Conservation (phyloP, 2,113 vertebrate genomes). For the Lichenostomus cassidix region DNA sequence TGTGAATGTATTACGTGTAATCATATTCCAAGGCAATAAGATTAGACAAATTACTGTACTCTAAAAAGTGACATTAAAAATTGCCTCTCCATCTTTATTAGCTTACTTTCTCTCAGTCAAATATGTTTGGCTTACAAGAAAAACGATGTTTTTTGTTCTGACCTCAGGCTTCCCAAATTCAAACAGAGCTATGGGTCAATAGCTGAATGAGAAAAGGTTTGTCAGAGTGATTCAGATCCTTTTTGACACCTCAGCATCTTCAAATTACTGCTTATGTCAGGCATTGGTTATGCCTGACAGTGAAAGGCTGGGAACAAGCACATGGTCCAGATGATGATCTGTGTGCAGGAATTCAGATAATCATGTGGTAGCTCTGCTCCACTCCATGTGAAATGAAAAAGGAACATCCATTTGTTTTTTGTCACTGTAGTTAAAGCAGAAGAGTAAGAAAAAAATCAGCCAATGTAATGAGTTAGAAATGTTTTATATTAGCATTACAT, state of each 20-base stretch:
- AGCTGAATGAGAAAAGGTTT: neutral
- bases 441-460: neutral
- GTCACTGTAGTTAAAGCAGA: neutral
- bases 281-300: neutral
- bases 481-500: neutral
- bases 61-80: conserved; percentile 7
- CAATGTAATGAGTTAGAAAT: neutral
- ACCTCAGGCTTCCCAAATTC: conserved; percentile 2
- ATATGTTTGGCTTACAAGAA: neutral
- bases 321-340: neutral
- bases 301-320: neutral
- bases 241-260: conserved; percentile 17
- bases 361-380: neutral
- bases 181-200: neutral
- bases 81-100: conserved; percentile 8
- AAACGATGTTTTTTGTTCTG: neutral
- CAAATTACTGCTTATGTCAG: neutral
- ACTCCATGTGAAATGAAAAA: neutral
- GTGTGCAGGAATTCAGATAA: neutral
- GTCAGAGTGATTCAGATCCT: neutral
- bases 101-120: neutral
- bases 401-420: neutral
- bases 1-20: neutral
- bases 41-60: conserved; percentile 12
- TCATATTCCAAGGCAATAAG: neutral